Base-by-base conservation (phyloP, 2,888 invertebrate genomes). In the Hoplodrina blanda region DNA sequence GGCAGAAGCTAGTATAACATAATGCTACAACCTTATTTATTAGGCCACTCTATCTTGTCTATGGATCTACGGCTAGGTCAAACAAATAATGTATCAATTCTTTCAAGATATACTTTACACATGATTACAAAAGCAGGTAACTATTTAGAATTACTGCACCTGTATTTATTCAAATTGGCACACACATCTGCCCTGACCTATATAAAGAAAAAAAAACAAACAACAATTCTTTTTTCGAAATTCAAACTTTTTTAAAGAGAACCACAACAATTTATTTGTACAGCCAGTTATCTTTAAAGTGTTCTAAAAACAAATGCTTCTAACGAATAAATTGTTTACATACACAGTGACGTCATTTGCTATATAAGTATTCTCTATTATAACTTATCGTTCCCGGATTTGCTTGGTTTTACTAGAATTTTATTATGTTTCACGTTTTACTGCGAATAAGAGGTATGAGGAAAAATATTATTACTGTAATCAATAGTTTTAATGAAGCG, bases 261-360 rank as follows among this genome's bases (percentile, higher is more conserved):
- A 20, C 46, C 49, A 37, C 8, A 54, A 59, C 30, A 13, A 56
- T 66, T 69, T 66, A 69, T 69, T 74, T 65, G 20, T 50, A 63
- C 56, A 56, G 60, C 49, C 73, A 57, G 56, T 61, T 41, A 60
- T 62, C 62, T 67, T 46, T n/a, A 0, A 60, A 70, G 76, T 44
- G 20, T 63, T 78, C 60, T 41, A n/a, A 61, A 74, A 66, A 68
- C 53, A 61, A 69, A 66, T 11, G 52, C 7, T 78, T 63, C 66
- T 17, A 4, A 11, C 25, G 46, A 66, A 61, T 5, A 19, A 20
- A 4, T 52, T 5, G 54, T 61, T 64, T 62, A 67, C 55, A 54
- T 75, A 57, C 15, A 46, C 63, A 4, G 20, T 78, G 57, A 78
- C 73, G 78, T 78, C n/a, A 78, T 25, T n/a, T 4, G 7, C 41